phyloP scores from a whole-genome alignment of 2,888 invertebrate genomes.

The Metellina segmentata region DNA sequence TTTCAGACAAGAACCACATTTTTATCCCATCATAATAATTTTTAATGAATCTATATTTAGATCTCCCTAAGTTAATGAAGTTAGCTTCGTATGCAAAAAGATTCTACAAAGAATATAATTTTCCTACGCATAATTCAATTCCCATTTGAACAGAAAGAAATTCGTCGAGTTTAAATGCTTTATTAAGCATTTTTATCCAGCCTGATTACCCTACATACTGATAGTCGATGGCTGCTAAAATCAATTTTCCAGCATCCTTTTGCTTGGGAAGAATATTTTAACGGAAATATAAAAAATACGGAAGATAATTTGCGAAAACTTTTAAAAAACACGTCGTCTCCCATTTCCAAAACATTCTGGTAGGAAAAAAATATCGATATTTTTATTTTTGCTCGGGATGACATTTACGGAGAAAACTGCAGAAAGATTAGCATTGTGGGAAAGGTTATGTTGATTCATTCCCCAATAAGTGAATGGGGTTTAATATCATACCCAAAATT shows the following conservation, averaged over 20 bases:
- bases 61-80: neutral
- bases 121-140: conserved; percentile 56
- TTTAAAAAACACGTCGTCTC: conserved; percentile 19
- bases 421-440: conserved; percentile 14
- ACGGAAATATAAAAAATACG: conserved; percentile 28
- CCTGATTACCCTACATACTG: conserved; percentile 35
- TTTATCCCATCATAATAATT: conserved; percentile 29
- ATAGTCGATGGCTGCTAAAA: conserved; percentile 48
- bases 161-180: conserved; percentile 12
- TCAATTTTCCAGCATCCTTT: conserved; percentile 46
- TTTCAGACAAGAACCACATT: neutral
- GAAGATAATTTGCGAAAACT: conserved; percentile 37
- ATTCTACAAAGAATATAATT: conserved; percentile 41
- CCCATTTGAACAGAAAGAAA: conserved; percentile 48
- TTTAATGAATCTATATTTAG: conserved; percentile 44
- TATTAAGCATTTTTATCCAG: conserved; percentile 13
- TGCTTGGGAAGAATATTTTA: conserved; percentile 7
- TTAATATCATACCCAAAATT: no score
- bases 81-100: neutral
- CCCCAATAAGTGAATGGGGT: neutral
- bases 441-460: neutral
- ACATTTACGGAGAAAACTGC: conserved; percentile 6
- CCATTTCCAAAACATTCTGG: conserved; percentile 10
- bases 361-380: conserved; percentile 45
- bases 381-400: conserved; percentile 5